Percentiles rank a stretch among this genome's conserved stretches.
Evolutionary conservation across 2,797 vertebrate genomes (phyloP).

Genomic region (Otolemur crassicaudatus): DNA sequence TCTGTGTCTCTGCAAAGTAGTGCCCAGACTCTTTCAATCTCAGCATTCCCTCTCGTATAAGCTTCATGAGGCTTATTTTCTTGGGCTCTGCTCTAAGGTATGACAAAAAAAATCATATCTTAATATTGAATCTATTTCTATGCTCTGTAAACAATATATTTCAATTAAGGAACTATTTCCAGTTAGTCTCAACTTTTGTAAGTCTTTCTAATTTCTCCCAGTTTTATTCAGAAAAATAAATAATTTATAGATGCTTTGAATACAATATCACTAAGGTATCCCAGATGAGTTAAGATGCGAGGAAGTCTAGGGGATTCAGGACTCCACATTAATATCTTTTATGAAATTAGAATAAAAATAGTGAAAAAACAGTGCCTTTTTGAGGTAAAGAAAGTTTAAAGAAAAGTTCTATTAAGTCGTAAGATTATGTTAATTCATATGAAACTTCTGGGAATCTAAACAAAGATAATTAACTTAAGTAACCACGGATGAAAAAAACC

Average conservation of each 20-base stretch:
- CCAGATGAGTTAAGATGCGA: neutral
- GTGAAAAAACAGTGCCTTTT: neutral
- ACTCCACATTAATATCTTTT: neutral
- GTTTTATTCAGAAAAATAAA: constrained; percentile 31
- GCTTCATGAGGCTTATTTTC: neutral
- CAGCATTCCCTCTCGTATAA: neutral
- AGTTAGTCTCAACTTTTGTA: neutral
- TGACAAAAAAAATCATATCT: neutral
- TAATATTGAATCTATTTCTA: neutral
- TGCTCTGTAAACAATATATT: neutral
- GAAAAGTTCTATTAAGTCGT: neutral
- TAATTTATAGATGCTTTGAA: neutral
- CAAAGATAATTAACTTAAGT: neutral
- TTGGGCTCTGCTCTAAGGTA: neutral
- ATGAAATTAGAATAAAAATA: neutral
- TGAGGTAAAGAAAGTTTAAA: neutral
- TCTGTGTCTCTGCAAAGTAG: neutral
- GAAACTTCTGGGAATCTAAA: neutral
- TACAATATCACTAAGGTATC: neutral
- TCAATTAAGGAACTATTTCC: neutral
- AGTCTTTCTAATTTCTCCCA: neutral
- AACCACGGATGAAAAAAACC: neutral
- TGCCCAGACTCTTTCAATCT: neutral
- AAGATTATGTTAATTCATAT: neutral
- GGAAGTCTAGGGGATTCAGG: neutral